Evolutionary conservation across 2,113 vertebrate species (phyloP).

Genomic region (Syngnathus floridae): DNA sequence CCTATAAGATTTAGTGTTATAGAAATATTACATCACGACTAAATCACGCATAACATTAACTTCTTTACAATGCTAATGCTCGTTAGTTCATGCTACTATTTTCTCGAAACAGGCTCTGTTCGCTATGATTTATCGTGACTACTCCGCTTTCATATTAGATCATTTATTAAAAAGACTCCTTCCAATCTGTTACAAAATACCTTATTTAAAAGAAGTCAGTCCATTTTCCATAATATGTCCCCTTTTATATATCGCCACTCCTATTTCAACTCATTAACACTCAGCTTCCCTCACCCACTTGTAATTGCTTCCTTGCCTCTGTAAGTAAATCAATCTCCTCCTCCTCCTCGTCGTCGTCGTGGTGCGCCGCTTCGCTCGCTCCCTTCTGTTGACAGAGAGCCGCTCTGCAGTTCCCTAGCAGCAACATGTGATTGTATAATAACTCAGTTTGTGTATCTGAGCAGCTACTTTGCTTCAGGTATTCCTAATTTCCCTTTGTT

Average conservation of each 20-base stretch:
- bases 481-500: slow-evolving; percentile 42
- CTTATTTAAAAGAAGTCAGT: neutral
- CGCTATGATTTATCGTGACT: too few species aligned
- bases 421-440: slow-evolving; percentile 71
- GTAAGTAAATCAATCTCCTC: slow-evolving; percentile 21
- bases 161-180: neutral
- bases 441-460: slow-evolving; percentile 61
- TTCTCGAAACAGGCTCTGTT: too few species aligned
- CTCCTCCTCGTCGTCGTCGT: neutral
- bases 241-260: slow-evolving; percentile 10
- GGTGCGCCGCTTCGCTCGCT: slow-evolving; percentile 25
- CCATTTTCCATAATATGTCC: neutral
- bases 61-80: too few species aligned
- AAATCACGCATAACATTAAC: too few species aligned
- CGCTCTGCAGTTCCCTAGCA: slow-evolving; percentile 45
- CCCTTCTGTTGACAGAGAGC: slow-evolving; percentile 40
- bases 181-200: neutral
- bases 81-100: too few species aligned
- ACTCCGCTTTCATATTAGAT: too few species aligned
- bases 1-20: too few species aligned
- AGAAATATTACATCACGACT: too few species aligned
- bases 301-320: slow-evolving; percentile 16
- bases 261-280: slow-evolving; percentile 4
- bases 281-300: neutral
- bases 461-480: slow-evolving; percentile 50